Evolutionary conservation across 2,113 vertebrate species (phyloP).

Genomic region (Phalacrocorax aristotelis): DNA sequence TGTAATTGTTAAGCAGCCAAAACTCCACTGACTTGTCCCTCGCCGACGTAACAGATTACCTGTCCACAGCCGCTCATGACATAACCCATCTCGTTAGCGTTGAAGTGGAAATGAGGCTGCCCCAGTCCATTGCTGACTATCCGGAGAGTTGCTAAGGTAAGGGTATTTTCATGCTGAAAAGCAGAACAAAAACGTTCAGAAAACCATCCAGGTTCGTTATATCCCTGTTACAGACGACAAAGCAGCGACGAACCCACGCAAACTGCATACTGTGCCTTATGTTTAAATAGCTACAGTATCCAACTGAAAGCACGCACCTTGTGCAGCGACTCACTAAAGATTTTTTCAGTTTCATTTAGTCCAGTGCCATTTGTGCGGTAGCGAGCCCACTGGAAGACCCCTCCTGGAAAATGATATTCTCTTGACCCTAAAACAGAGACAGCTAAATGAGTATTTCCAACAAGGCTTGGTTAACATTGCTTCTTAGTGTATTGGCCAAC

Average conservation of each 20-base stretch:
- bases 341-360: conserved; percentile 49
- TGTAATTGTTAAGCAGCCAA: neutral
- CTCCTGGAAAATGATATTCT: conserved; percentile 66
- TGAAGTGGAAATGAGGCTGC: conserved; percentile 77
- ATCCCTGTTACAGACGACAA: neutral
- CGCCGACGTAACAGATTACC: neutral
- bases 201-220: neutral
- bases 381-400: conserved; percentile 70
- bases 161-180: conserved; percentile 64
- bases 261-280: neutral
- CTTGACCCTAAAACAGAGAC: conserved; percentile 56
- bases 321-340: conserved; percentile 69
- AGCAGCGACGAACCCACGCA: neutral
- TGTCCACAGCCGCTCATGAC: conserved; percentile 72
- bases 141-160: conserved; percentile 64
- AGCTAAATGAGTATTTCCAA: neutral
- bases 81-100: conserved; percentile 76
- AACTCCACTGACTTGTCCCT: neutral
- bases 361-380: conserved; percentile 39
- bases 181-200: neutral
- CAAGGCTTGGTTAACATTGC: neutral
- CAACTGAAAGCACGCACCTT: neutral
- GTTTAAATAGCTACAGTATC: neutral
- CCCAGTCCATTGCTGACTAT: conserved; percentile 66
- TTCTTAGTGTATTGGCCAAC: no score